Evolutionary conservation across 2,113 vertebrate species (phyloP).

Genomic region (Boulengeromyrus knoepffleri): DNA sequence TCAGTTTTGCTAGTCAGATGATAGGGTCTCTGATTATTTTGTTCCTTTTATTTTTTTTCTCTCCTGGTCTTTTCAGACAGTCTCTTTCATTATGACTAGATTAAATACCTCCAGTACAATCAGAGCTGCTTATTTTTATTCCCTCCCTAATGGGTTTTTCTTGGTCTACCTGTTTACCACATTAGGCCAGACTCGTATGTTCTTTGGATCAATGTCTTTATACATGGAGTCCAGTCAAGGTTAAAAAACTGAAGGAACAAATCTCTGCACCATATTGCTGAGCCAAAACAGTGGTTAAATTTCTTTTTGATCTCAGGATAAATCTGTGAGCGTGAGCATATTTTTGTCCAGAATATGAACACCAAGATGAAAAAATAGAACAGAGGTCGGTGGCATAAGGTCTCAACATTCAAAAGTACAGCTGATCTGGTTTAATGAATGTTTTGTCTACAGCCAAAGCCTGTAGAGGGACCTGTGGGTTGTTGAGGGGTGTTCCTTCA

Average conservation of each 20-base stretch:
- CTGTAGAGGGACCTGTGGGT: not conserved
- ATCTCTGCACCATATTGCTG: not conserved
- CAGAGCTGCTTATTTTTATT: not conserved
- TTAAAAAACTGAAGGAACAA: not conserved
- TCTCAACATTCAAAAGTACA: not conserved
- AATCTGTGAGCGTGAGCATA: not conserved
- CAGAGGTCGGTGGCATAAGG: not conserved
- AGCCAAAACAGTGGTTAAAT: not conserved
- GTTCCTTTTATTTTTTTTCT: not conserved
- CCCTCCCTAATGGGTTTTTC: not conserved
- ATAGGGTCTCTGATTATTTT: not conserved
- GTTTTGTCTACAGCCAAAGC: not conserved
- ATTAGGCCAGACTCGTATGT: not conserved
- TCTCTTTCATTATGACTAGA: not conserved
- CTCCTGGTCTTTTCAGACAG: not conserved
- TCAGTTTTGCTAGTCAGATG: too few relatives aligned
- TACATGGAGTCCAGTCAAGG: not conserved
- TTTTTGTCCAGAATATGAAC: not conserved
- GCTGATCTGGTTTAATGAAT: constrained; percentile 3
- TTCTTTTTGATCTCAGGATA: not conserved
- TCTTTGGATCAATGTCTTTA: not conserved
- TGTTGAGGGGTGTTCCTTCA: not conserved
- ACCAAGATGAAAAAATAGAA: not conserved
- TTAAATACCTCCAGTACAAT: not conserved
- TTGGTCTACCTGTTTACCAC: not conserved